These are phyloP conservation scores for Ivindomyrus marchei DNA, from an alignment of 2,113 vertebrate genomes.

Conservation along the genomic window DNA sequence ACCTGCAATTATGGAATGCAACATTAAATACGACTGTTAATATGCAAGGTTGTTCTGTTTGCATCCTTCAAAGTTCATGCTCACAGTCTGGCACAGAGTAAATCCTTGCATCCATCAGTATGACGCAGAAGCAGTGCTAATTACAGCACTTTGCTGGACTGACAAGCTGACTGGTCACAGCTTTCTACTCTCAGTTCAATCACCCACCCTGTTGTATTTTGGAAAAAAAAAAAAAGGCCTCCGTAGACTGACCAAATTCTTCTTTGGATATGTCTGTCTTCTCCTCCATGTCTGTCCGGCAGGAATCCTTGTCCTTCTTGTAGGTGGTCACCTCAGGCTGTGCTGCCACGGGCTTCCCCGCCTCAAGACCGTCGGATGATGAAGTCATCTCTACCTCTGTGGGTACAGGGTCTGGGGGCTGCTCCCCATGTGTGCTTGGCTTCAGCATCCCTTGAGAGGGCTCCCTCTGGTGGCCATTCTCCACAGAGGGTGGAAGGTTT, in stretches of 20 bases:
- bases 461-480: not conserved
- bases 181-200: not conserved
- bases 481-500: not conserved
- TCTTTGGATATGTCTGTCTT: conserved; percentile 74
- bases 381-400: conserved; percentile 13
- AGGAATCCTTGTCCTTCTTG: conserved; percentile 12
- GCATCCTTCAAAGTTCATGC: not conserved
- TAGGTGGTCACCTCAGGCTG: conserved; percentile 6
- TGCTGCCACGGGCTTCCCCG: conserved; percentile 26
- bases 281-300: conserved; percentile 43
- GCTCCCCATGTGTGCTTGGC: conserved; percentile 19
- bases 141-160: not conserved
- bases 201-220: not conserved
- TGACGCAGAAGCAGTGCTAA: not conserved
- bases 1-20: not conserved
- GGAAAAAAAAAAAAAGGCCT: too few species aligned
- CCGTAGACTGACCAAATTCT: conserved; percentile 60
- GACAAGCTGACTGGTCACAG: not conserved
- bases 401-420: conserved; percentile 26
- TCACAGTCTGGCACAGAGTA: not conserved
- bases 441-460: not conserved
- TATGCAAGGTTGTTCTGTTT: not conserved
- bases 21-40: not conserved
- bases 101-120: not conserved
- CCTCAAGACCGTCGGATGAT: conserved; percentile 18